phyloP scores from a whole-genome alignment of 2,113 vertebrate species.

The Mus musculus region GRCm39 chr1:191311501-191312000 shows the following conservation, averaged over 20 bases:
- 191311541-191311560: not conserved
- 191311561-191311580: not conserved
- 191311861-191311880: not conserved
- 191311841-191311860: not conserved
- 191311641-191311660: not conserved
- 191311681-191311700: not conserved
- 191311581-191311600: not conserved
- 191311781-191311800: not conserved
- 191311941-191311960: not conserved
- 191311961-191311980: not conserved
- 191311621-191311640: not conserved
- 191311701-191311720: not conserved
- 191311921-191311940: not conserved
- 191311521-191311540: not conserved
- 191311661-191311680: not conserved
- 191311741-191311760: not conserved
- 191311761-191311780: not conserved
- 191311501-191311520: not conserved
- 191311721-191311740: not conserved
- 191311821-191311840: not conserved
- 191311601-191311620: not conserved
- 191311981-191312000: not conserved
- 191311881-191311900: not conserved
- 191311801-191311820: not conserved
- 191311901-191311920: not conserved